Evolutionary conservation across 2,888 invertebrate genomes (phyloP).

Genomic region (Andricus curvator): DNA sequence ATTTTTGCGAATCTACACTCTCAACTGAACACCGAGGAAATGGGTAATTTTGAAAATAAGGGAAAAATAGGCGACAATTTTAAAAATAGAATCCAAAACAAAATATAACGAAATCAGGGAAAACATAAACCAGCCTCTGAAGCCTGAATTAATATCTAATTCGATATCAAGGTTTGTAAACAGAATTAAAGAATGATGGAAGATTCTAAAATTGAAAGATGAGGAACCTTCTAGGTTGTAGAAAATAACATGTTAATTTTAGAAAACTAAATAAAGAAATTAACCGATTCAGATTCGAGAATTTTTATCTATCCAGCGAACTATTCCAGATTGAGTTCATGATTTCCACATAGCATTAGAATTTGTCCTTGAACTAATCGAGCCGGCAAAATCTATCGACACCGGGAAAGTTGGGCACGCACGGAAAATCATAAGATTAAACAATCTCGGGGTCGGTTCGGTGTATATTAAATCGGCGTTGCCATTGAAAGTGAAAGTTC

Average conservation of each 20-base stretch:
- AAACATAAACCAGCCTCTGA: too few species aligned
- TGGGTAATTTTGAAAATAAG: too few species aligned
- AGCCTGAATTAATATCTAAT: neutral
- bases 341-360: neutral
- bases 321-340: neutral
- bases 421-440: conserved; percentile 29
- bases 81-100: too few species aligned
- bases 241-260: neutral
- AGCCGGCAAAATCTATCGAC: conserved; percentile 13
- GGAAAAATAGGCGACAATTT: too few species aligned
- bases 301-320: neutral
- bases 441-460: conserved; percentile 45
- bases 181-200: neutral
- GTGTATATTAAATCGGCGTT: conserved; percentile 51
- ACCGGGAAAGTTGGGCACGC: conserved; percentile 17
- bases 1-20: too few species aligned
- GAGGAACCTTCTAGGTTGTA: neutral
- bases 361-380: conserved; percentile 34
- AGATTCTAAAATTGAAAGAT: neutral
- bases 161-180: neutral
- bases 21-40: too few species aligned
- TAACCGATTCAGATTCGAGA: neutral
- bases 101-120: too few species aligned
- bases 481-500: conserved; percentile 66
- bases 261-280: conserved; percentile 4